phyloP scores from a whole-genome alignment of 1,140 invertebrate species.

The Galendromus occidentalis region DNA sequence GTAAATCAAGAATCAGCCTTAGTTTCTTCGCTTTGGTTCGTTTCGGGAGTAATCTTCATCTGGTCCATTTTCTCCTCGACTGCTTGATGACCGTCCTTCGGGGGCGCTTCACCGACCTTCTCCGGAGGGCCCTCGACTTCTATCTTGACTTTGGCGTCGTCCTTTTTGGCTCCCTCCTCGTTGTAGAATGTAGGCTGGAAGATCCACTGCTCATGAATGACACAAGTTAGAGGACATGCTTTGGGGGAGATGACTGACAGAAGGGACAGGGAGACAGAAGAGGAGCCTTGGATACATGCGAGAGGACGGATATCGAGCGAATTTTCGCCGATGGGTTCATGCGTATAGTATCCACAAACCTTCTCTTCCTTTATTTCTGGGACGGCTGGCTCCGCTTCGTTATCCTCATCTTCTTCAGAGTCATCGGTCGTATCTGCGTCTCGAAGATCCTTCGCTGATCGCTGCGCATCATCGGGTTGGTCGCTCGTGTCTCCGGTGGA shows the following conservation, averaged over 20 bases:
- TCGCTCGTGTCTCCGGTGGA: background rate
- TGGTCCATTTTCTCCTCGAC: slow-evolving; percentile 14
- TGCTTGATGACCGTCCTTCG: background rate
- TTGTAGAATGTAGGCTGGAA: slow-evolving; percentile 5
- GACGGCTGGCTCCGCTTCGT: background rate
- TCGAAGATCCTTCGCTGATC: background rate
- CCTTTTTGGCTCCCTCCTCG: background rate
- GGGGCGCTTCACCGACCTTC: background rate
- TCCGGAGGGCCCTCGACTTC: background rate
- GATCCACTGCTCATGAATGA: background rate
- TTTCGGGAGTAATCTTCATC: slow-evolving; percentile 14
- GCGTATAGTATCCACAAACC: no score
- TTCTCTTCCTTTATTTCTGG: background rate
- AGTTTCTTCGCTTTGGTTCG: background rate
- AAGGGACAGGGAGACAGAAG: no score
- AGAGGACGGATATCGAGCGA: no score
- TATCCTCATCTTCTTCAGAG: slow-evolving; percentile 19
- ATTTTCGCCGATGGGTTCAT: no score
- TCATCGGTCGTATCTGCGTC: slow-evolving; percentile 14
- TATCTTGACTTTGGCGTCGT: background rate
- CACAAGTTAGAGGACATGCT: no score
- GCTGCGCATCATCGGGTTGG: background rate
- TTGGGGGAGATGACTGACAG: no score
- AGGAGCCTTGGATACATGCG: no score
- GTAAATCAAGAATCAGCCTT: background rate